Percentiles rank a stretch among this genome's conserved stretches.
Conservation (phyloP, 2,113 vertebrate genomes). For the Epinephelus moara region DNA sequence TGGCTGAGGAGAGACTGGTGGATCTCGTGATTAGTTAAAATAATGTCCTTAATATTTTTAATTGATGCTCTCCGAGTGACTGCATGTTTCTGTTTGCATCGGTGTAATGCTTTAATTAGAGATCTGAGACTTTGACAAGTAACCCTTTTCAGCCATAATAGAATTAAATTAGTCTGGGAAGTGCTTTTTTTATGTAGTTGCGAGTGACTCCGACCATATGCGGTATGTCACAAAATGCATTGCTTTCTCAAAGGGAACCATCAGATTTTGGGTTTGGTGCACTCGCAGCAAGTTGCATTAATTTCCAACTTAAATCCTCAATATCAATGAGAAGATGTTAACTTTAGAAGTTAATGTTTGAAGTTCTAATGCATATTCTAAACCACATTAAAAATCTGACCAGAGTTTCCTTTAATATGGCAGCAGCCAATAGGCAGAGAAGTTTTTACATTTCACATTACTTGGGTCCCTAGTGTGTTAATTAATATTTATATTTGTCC, state of each 20-base stretch:
- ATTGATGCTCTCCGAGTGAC: background rate
- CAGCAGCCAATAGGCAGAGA: constrained; percentile 80
- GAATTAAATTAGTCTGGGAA: background rate
- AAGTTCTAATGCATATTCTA: constrained; percentile 82
- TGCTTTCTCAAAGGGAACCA: constrained; percentile 37
- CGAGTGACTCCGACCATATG: background rate
- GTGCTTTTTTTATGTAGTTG: constrained; percentile 21
- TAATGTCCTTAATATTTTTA: constrained; percentile 26
- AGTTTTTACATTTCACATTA: constrained; percentile 72
- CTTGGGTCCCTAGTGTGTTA: constrained; percentile 84
- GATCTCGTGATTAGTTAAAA: constrained; percentile 11
- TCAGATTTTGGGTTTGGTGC: constrained; percentile 25
- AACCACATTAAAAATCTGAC: constrained; percentile 80
- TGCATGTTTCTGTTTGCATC: constrained; percentile 16
- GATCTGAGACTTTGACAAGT: constrained; percentile 18
- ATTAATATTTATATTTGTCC: constrained; percentile 89
- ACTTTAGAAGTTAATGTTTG: constrained; percentile 79
- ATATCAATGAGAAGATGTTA: constrained; percentile 67
- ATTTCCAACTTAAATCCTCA: constrained; percentile 59
- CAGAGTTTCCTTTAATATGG: constrained; percentile 77
- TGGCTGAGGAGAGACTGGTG: background rate
- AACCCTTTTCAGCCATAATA: background rate
- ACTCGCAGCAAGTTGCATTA: constrained; percentile 51
- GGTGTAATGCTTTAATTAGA: constrained; percentile 37
- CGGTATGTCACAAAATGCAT: constrained; percentile 5